Percentiles rank a stretch among this genome's conserved stretches.
Conservation (phyloP, 1,140 invertebrate species). For the Saccostrea echinata region DNA sequence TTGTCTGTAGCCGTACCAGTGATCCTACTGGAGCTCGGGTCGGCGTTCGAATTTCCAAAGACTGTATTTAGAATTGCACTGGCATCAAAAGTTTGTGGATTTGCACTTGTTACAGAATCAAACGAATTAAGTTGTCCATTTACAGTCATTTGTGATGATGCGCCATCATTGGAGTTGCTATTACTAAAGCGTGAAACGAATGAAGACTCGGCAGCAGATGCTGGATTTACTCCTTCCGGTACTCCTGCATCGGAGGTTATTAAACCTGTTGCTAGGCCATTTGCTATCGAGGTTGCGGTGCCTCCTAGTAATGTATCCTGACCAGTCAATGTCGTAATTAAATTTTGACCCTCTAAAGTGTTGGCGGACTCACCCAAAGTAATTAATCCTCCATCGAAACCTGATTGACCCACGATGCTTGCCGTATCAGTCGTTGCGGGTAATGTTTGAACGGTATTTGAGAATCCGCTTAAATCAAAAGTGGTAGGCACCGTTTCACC, state of each 20-base stretch:
- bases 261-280: conserved; percentile 4
- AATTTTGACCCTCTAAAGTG: conserved; percentile 1
- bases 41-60: not conserved
- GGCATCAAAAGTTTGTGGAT: not conserved
- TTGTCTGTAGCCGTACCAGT: not conserved
- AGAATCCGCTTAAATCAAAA: conserved; percentile 14
- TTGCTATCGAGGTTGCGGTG: not conserved
- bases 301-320: not conserved
- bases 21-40: not conserved
- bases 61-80: conserved; percentile 2
- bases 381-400: not conserved
- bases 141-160: not conserved
- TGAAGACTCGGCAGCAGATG: conserved; percentile 5
- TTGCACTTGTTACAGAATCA: not conserved
- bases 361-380: not conserved
- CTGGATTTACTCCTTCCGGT: conserved; percentile 24
- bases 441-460: not conserved
- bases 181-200: conserved; percentile 24
- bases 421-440: not conserved
- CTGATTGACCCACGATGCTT: not conserved
- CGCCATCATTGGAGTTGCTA: not conserved
- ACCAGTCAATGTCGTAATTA: conserved; percentile 13
- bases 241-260: conserved; percentile 38
- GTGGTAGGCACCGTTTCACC: not conserved
- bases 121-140: conserved; percentile 15